Conservation (phyloP, 2,797 vertebrate species). For the Microhierax caerulescens region DNA sequence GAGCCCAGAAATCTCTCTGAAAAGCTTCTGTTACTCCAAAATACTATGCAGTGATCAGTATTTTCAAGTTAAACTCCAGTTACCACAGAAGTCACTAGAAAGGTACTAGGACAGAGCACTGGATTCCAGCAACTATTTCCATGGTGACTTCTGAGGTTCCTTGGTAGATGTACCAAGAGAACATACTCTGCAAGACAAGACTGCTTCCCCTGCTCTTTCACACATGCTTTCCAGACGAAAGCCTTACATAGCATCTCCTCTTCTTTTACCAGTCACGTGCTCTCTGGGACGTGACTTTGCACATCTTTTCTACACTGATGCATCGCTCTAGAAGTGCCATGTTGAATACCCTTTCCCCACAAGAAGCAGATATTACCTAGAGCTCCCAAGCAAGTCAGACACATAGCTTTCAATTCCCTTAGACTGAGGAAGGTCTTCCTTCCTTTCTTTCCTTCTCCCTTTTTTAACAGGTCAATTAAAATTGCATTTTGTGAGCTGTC, state of each 20-base stretch:
- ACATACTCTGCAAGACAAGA: not conserved
- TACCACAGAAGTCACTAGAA: not conserved
- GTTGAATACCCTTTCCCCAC: not conserved
- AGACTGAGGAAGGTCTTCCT: not conserved
- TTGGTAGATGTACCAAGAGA: not conserved
- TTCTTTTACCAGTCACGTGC: not conserved
- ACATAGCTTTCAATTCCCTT: not conserved
- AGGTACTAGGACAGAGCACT: not conserved
- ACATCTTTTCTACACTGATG: not conserved
- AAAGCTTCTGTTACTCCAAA: not conserved
- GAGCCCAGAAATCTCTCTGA: not conserved
- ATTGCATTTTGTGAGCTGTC: not conserved
- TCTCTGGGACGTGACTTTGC: not conserved
- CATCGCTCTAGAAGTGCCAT: not conserved
- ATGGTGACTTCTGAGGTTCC: not conserved
- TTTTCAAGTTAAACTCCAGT: not conserved
- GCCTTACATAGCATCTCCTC: not conserved
- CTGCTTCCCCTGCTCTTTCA: not conserved
- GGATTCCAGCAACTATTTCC: not conserved
- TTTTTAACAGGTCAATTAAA: not conserved
- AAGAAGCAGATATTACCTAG: not conserved
- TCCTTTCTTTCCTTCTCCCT: not conserved
- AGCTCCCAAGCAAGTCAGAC: not conserved
- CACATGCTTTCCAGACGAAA: not conserved
- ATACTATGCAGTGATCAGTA: not conserved